A percentile compares a stretch with the other conserved stretches of the same genome.
These are phyloP conservation scores for Caenorhabditis angaria DNA, from an alignment of 2,888 invertebrate genomes.

Conservation along the genomic window DNA sequence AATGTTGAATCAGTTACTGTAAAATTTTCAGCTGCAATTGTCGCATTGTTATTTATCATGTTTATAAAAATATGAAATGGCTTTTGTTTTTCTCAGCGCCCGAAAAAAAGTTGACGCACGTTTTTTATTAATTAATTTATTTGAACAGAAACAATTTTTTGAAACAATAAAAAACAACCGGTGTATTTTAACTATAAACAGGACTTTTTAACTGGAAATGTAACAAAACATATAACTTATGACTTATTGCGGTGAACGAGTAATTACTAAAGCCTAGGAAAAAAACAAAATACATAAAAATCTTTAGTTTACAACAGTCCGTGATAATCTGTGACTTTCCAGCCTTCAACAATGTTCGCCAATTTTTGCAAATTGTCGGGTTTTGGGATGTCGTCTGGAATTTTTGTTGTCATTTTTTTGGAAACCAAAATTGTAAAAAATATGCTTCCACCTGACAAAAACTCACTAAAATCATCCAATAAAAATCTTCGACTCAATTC, in stretches of 20 bases:
- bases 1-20: too few species aligned
- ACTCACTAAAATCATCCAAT: not conserved
- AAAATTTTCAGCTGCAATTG: too few species aligned
- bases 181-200: not conserved
- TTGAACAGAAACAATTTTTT: too few species aligned
- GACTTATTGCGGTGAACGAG: not conserved
- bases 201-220: not conserved
- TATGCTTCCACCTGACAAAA: not conserved
- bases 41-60: too few species aligned
- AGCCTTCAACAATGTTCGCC: not conserved
- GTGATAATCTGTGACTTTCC: not conserved
- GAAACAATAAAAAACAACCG: not conserved
- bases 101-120: too few species aligned
- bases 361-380: not conserved
- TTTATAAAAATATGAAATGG: too few species aligned
- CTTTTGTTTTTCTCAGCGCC: too few species aligned
- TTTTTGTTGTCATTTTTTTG: not conserved
- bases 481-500: not conserved
- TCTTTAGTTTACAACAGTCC: not conserved
- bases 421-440: not conserved
- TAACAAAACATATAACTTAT: not conserved
- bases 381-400: not conserved
- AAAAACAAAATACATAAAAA: not conserved
- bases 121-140: too few species aligned
- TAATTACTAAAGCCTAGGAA: not conserved